Evolutionary conservation across 2,113 vertebrate genomes (phyloP).

Genomic region (Semnornis frantzii): DNA sequence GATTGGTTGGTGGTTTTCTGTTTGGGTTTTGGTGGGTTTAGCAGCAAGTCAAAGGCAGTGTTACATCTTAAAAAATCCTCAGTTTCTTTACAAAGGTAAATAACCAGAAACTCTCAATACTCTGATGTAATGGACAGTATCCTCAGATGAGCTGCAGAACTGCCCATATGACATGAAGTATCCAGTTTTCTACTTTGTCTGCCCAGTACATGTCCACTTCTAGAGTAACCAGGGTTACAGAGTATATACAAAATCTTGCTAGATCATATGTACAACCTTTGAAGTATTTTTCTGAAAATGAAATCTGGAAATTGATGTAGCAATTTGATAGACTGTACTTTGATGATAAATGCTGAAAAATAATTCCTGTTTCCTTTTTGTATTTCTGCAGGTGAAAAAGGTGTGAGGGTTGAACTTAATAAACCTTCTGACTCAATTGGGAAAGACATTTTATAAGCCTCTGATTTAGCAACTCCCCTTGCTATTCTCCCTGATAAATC

Average conservation of each 20-base stretch:
- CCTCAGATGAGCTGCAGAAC: neutral
- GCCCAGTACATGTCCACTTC: neutral
- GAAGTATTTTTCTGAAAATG: neutral
- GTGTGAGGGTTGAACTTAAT: slow-evolving; percentile 92
- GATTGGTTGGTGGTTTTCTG: neutral
- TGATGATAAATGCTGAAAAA: neutral
- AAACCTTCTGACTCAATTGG: slow-evolving; percentile 89
- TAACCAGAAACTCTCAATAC: neutral
- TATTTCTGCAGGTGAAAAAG: slow-evolving; percentile 87
- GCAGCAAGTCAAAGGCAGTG: neutral
- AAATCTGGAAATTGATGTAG: neutral
- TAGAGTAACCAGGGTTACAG: neutral
- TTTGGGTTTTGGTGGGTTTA: neutral
- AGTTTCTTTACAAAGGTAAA: neutral
- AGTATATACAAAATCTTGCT: neutral
- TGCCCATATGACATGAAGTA: neutral
- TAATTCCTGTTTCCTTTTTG: neutral
- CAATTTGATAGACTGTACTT: neutral
- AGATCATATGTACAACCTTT: neutral
- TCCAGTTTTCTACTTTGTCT: neutral
- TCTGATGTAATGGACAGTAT: neutral
- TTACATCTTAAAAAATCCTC: neutral
- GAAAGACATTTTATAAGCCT: slow-evolving; percentile 76
- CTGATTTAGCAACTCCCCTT: slow-evolving; percentile 63
- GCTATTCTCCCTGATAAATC: slow-evolving; percentile 51